These are phyloP conservation scores for Acyrthosiphon pisum DNA, from an alignment of 1,140 invertebrate genomes.

Conservation along the genomic window DNA sequence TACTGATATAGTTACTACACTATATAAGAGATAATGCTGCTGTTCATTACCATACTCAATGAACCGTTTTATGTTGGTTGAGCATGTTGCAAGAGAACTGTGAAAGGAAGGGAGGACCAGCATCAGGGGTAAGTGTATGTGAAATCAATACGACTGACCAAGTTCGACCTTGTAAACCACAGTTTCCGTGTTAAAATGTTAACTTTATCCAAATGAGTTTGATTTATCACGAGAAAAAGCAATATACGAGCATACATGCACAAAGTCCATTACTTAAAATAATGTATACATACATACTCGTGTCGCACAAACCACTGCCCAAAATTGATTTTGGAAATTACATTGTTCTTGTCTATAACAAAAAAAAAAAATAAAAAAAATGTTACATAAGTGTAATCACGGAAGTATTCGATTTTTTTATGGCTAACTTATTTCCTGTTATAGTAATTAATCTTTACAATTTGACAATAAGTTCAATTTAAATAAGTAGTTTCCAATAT, in stretches of 20 bases:
- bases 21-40: background rate
- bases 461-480: background rate
- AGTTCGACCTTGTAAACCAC: background rate
- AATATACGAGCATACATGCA: background rate
- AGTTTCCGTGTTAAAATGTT: background rate
- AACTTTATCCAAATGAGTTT: background rate
- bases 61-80: constrained; percentile 30
- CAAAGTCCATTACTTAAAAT: constrained; percentile 9
- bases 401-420: background rate
- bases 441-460: background rate
- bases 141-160: constrained; percentile 34
- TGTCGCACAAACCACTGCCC: background rate
- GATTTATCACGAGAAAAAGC: background rate
- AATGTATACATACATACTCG: background rate
- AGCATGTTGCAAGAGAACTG: background rate
- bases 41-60: constrained; percentile 27
- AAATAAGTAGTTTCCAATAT: background rate
- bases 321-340: background rate
- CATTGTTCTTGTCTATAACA: background rate
- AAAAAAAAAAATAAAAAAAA: constrained; percentile 6
- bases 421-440: background rate
- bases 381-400: background rate
- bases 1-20: background rate
- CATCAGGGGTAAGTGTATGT: background rate
- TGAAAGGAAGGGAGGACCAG: background rate